Base-by-base conservation (phyloP, 1,140 invertebrate species). In the Hylaeus anthracinus region DNA sequence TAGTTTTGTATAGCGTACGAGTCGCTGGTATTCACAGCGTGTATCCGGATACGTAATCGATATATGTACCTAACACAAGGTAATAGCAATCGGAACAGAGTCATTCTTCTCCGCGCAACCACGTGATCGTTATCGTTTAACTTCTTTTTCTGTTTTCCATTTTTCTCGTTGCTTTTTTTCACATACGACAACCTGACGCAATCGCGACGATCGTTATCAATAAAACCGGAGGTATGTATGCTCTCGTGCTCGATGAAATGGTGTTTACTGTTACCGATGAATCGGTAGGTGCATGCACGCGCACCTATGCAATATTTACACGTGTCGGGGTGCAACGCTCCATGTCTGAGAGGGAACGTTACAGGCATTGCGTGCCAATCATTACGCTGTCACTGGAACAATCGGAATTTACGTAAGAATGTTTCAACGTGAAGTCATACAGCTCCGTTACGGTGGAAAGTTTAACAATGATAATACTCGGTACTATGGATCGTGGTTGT, bases 381-480 rank as follows among this genome's bases (percentile, higher is more conserved):
- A 41, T 64, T 73, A 83, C 56, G 43, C 73, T 72, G 26, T 45
- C 60, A 51, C 65, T 70, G 53, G 39, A 69, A 14, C 55, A 77
- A 64, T 76, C 53, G 61, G 41, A 70, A 81, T 81, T 85, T 71
- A 65, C 72, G 69, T 61, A 64, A 65, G 69, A 65, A 69, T 43
- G 65, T 51, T 55, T 53, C 56, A 53, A 51, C 73, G 41, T 71
- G 65, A 72, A 12, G 43, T 78, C 73, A 70, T 72, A 45, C 10
- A 4, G 6, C 26, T 43, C 66, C 69, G 58, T 67, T 60, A 65
- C 12, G 15, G 63, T 48, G 63, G 43, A 65, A 79, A 60, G 70
- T 58, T 84, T 78, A 56, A 64, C 37, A 72, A 71, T 58, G 55
- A 70, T 53, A 56, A 2, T 14, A 15, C 45, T 15, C 48, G 14